These are phyloP conservation scores for Psittacula derbiana DNA, from an alignment of 2,797 vertebrate genomes.

Conservation along the genomic window DNA sequence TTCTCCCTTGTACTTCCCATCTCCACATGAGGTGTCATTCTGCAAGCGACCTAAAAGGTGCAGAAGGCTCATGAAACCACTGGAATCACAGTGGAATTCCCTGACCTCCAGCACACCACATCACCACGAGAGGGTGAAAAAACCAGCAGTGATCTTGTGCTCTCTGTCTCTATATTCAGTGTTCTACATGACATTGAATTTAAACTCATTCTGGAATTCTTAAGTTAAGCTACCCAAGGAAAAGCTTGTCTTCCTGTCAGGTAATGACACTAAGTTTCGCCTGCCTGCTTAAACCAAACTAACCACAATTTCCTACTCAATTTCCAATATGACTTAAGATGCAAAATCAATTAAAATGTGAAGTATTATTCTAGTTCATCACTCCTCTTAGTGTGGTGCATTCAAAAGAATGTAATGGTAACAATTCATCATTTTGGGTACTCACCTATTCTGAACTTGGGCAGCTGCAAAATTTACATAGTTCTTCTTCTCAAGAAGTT, in stretches of 20 bases:
- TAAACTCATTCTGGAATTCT: not conserved
- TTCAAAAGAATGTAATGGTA: not conserved
- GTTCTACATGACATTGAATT: fast-evolving
- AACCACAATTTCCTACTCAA: not conserved
- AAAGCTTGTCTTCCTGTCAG: not conserved
- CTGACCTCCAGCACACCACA: not conserved
- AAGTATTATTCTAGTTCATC: not conserved
- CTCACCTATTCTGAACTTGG: constrained; percentile 95
- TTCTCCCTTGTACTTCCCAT: not conserved
- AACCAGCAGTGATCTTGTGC: not conserved
- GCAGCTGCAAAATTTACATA: constrained; percentile 94
- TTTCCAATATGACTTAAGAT: not conserved
- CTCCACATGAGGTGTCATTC: not conserved
- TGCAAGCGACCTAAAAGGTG: not conserved
- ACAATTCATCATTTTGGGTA: not conserved
- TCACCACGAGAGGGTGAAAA: not conserved
- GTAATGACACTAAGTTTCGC: not conserved
- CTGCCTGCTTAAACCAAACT: not conserved
- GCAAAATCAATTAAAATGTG: not conserved
- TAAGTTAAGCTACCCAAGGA: not conserved
- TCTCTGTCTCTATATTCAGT: not conserved
- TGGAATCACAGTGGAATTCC: not conserved
- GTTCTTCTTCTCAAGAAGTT: constrained; percentile 96
- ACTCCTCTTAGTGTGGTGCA: not conserved
- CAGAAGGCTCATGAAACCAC: not conserved